Conservation (phyloP, 2,113 vertebrate genomes). For the Catharus bicknelli region DNA sequence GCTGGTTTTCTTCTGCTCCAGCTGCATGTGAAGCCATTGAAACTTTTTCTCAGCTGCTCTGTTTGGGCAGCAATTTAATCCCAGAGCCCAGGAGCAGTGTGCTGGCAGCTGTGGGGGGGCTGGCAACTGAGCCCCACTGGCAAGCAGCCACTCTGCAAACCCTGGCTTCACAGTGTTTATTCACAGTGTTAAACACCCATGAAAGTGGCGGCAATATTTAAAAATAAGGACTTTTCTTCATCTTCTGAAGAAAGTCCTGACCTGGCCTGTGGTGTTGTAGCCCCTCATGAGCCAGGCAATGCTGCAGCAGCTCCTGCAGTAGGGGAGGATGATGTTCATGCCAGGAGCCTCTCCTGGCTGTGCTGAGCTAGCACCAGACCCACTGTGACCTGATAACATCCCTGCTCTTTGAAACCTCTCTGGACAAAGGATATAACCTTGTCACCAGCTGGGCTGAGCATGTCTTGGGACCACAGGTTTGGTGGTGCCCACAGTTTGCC, state of each 20-base stretch:
- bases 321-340: fast-evolving
- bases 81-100: neutral
- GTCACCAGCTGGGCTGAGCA: fast-evolving
- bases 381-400: fast-evolving
- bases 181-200: neutral
- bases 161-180: neutral
- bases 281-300: fast-evolving
- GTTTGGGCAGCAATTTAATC: neutral
- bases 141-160: neutral
- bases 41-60: neutral
- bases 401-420: neutral
- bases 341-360: neutral
- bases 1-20: neutral
- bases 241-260: neutral
- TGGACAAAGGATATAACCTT: fast-evolving
- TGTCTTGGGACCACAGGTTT: fast-evolving
- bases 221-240: neutral
- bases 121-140: neutral
- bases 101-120: neutral
- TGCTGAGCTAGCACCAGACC: fast-evolving
- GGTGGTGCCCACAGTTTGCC: neutral
- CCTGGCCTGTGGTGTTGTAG: neutral
- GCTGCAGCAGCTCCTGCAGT: fast-evolving
- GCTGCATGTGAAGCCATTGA: fast-evolving
- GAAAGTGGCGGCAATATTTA: neutral